A percentile compares a stretch with the other conserved stretches of the same genome.
These are phyloP conservation scores for Tetanocera ferruginea DNA, from an alignment of 2,888 invertebrate species.

Conservation along the genomic window DNA sequence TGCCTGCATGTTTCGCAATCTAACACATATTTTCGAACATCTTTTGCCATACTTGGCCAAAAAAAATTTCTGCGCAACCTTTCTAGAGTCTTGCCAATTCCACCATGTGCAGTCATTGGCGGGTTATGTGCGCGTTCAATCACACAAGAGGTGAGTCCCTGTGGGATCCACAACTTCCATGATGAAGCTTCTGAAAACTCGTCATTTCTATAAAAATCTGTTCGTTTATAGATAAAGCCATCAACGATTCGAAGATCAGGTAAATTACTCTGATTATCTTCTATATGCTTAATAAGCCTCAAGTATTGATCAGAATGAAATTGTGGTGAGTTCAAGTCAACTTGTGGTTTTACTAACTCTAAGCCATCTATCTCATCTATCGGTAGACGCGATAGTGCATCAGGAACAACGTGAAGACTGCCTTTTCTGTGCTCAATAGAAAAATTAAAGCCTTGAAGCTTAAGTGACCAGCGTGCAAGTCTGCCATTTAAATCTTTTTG, in stretches of 20 bases:
- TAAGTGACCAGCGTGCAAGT: slow-evolving; percentile 28
- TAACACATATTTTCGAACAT: slow-evolving; percentile 34
- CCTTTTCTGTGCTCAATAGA: slow-evolving; percentile 37
- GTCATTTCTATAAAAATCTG: slow-evolving; percentile 14
- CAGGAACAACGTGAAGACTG: slow-evolving; percentile 21
- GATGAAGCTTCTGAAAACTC: slow-evolving; percentile 23
- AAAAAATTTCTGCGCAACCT: slow-evolving; percentile 35
- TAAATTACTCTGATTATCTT: slow-evolving; percentile 9
- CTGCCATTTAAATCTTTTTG: slow-evolving; percentile 28
- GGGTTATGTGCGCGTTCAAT: slow-evolving; percentile 25
- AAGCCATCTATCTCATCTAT: background rate
- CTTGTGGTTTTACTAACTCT: slow-evolving; percentile 8
- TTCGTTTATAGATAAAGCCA: slow-evolving; percentile 32
- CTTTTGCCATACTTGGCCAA: slow-evolving; percentile 41
- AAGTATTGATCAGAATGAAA: slow-evolving; percentile 20
- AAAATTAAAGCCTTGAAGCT: slow-evolving; percentile 31
- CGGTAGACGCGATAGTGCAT: slow-evolving; percentile 20
- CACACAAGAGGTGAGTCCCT: background rate
- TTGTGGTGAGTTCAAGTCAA: slow-evolving; percentile 11
- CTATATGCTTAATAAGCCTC: background rate
- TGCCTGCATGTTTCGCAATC: slow-evolving; percentile 23
- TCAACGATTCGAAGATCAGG: slow-evolving; percentile 38
- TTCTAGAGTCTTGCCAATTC: slow-evolving; percentile 36
- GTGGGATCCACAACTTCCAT: slow-evolving; percentile 45
- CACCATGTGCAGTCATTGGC: slow-evolving; percentile 24